These are phyloP conservation scores for Girardinus metallicus DNA, from an alignment of 2,797 vertebrate species.

Conservation along the genomic window DNA sequence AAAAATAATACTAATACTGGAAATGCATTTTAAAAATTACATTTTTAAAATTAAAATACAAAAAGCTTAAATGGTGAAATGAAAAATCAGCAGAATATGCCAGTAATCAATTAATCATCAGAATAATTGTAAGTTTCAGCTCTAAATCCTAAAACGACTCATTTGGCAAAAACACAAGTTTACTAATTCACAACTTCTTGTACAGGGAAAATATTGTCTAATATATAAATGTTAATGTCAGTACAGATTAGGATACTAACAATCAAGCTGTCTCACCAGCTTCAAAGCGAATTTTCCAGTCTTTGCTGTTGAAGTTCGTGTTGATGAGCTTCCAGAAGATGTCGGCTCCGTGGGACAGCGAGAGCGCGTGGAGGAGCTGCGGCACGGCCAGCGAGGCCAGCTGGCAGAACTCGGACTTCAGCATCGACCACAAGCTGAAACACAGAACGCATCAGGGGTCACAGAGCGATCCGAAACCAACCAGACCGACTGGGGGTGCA, in stretches of 20 bases:
- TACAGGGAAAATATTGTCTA: neutral
- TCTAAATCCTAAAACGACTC: constrained; percentile 57
- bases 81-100: too few relatives aligned
- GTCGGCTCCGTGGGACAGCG: constrained; percentile 93
- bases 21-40: too few relatives aligned
- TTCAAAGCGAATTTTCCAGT: constrained; percentile 99
- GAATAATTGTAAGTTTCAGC: too few relatives aligned
- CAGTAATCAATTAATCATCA: too few relatives aligned
- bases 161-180: constrained; percentile 57
- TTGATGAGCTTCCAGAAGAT: constrained; percentile 99
- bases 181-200: neutral
- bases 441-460: constrained; percentile 16
- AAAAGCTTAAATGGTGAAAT: too few relatives aligned
- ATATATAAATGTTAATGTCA: neutral
- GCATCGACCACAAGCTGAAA: constrained; percentile 93
- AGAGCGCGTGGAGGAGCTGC: constrained; percentile 95
- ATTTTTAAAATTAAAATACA: too few relatives aligned
- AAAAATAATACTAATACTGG: too few relatives aligned
- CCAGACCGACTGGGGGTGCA: too few relatives aligned
- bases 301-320: constrained; percentile 95
- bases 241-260: neutral
- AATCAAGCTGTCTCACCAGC: constrained; percentile 84
- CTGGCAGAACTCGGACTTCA: constrained; percentile 98
- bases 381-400: constrained; percentile 95
- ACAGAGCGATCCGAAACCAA: neutral